A percentile compares a stretch with the other conserved stretches of the same genome.
These are phyloP conservation scores for Megathymus violae DNA, from an alignment of 1,140 invertebrate species.

Conservation along the genomic window DNA sequence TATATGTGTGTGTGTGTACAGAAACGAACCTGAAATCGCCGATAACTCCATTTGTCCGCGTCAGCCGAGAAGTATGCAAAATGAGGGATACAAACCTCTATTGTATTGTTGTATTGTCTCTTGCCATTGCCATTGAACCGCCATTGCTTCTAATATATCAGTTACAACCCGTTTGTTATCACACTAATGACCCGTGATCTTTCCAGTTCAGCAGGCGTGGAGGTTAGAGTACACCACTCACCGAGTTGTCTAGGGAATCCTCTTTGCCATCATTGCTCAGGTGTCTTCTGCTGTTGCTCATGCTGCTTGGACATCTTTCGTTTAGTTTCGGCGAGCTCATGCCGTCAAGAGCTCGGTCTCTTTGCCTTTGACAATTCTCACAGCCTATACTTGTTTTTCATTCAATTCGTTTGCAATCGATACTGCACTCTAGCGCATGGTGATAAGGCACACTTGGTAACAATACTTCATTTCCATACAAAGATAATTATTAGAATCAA, in stretches of 20 bases:
- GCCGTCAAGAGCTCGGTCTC: conserved; percentile 16
- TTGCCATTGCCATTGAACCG: background rate
- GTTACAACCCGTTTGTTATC: background rate
- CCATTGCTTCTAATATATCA: conserved; percentile 3
- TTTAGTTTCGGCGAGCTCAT: conserved; percentile 77
- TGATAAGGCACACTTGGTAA: conserved; percentile 31
- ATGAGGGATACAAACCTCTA: background rate
- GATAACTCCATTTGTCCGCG: no score
- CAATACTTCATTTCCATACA: background rate
- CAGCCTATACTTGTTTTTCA: background rate
- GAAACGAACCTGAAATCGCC: no score
- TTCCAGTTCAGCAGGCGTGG: background rate
- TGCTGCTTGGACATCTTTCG: conserved; percentile 67
- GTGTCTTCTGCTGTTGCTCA: conserved; percentile 71
- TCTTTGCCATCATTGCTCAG: conserved; percentile 69
- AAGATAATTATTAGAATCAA: conserved; percentile 31
- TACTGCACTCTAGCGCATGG: conserved; percentile 18
- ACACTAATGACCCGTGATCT: conserved; percentile 2
- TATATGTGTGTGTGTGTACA: no score
- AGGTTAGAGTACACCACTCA: conserved; percentile 48
- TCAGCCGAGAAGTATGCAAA: background rate
- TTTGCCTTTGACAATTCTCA: conserved; percentile 22
- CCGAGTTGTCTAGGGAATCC: conserved; percentile 73
- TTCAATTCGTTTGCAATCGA: background rate
- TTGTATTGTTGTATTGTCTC: no score